phyloP scores from a whole-genome alignment of 1,140 invertebrate species.

The Oncopeltus fasciatus region DNA sequence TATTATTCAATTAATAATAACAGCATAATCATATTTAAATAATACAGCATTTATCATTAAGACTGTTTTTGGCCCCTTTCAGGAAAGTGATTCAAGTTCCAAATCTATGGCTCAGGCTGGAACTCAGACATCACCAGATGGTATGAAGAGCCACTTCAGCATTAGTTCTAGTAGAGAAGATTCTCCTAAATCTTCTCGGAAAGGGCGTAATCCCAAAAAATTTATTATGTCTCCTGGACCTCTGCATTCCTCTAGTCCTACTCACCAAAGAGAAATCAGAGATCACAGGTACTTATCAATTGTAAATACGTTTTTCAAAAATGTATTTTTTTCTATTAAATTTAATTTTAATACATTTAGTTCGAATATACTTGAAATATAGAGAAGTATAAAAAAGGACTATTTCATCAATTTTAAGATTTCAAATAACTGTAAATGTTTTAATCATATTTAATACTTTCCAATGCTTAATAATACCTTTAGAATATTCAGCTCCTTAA shows the following conservation, averaged over 20 bases:
- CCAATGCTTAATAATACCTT: too few relatives aligned
- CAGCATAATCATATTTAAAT: not conserved
- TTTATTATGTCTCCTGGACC: conserved; percentile 11
- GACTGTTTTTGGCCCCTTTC: not conserved
- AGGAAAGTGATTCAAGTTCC: conserved; percentile 21
- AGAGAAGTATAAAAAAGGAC: too few relatives aligned
- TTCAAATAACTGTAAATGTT: too few relatives aligned
- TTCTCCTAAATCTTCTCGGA: conserved; percentile 30
- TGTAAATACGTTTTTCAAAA: too few relatives aligned
- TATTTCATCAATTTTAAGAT: too few relatives aligned
- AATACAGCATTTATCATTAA: not conserved
- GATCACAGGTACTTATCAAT: not conserved
- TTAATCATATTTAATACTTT: too few relatives aligned
- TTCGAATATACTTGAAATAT: too few relatives aligned
- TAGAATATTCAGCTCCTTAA: too few relatives aligned
- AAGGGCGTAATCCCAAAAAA: conserved; percentile 9
- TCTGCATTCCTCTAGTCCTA: not conserved
- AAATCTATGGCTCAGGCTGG: conserved; percentile 49
- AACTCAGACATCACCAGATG: conserved; percentile 62
- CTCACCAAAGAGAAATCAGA: not conserved
- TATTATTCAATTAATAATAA: not conserved
- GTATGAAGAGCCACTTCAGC: conserved; percentile 43
- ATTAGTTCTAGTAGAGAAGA: conserved; percentile 16
- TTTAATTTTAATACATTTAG: too few relatives aligned
- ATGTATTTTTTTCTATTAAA: too few relatives aligned